phyloP scores from a whole-genome alignment of 2,888 invertebrate genomes.

The Nymphalis c-album region DNA sequence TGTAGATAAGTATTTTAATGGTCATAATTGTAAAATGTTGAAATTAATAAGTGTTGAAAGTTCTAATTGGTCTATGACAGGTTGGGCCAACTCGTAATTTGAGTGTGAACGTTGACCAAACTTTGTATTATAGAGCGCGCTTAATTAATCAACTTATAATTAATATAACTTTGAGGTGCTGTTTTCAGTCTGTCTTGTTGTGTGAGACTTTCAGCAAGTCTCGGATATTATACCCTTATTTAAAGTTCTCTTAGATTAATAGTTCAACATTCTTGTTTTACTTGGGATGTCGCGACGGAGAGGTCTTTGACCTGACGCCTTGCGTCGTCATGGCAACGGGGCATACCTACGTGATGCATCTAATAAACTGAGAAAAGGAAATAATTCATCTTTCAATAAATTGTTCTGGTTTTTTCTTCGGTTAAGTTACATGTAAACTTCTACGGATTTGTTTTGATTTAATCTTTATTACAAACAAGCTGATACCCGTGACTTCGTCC shows the following conservation, averaged over 20 bases:
- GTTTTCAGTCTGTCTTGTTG: conserved; percentile 31
- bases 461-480: no score
- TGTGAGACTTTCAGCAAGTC: conserved; percentile 42
- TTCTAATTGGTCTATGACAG: neutral
- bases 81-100: conserved; percentile 33
- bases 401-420: conserved; percentile 1
- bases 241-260: conserved; percentile 61
- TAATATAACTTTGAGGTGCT: conserved; percentile 52
- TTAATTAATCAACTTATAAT: conserved; percentile 58
- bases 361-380: conserved; percentile 27
- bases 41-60: conserved; percentile 7
- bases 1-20: no score
- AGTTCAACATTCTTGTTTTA: conserved; percentile 67
- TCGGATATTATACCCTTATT: conserved; percentile 52
- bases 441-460: neutral
- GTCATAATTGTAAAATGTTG: conserved; percentile 2
- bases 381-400: conserved; percentile 9
- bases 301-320: conserved; percentile 75
- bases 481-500: no score
- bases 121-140: conserved; percentile 50
- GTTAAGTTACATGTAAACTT: neutral
- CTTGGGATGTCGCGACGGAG: conserved; percentile 67
- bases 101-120: conserved; percentile 35
- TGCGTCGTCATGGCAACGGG: conserved; percentile 66
- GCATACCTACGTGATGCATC: conserved; percentile 54